These are phyloP conservation scores for Hydrocynus forskahlii DNA, from an alignment of 2,797 vertebrate species.

Conservation along the genomic window DNA sequence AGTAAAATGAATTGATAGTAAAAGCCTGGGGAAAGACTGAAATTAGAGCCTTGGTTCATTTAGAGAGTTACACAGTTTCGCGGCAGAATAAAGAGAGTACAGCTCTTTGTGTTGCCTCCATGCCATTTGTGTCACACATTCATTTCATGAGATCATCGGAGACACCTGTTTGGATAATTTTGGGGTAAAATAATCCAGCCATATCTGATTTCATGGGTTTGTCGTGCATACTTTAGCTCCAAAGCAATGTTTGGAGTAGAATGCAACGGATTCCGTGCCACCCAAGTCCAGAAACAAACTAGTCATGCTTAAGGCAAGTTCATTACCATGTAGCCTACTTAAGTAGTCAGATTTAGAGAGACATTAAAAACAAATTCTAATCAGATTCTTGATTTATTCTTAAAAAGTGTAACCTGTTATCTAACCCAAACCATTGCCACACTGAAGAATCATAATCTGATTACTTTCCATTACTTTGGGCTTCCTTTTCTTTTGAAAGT, in stretches of 20 bases:
- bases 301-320: not conserved
- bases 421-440: no score
- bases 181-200: conserved; percentile 50
- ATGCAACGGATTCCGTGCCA: conserved; percentile 11
- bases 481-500: no score
- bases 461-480: no score
- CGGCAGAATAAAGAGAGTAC: conserved; percentile 65
- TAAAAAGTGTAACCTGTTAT: no score
- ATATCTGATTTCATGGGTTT: conserved; percentile 47
- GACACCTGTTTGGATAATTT: conserved; percentile 51
- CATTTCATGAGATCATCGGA: conserved; percentile 67
- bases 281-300: not conserved
- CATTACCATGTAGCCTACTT: not conserved
- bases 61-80: conserved; percentile 62
- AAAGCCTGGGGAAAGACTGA: conserved; percentile 67
- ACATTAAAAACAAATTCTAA: no score
- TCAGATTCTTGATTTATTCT: no score
- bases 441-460: no score
- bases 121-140: conserved; percentile 66
- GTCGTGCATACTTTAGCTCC: conserved; percentile 38
- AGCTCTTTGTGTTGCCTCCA: conserved; percentile 67
- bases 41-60: conserved; percentile 69
- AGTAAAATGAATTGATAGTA: conserved; percentile 63
- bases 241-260: conserved; percentile 18
- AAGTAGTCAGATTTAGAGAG: no score